These are phyloP conservation scores for Bovichtus variegatus DNA, from an alignment of 2,797 vertebrate genomes.

Conservation along the genomic window DNA sequence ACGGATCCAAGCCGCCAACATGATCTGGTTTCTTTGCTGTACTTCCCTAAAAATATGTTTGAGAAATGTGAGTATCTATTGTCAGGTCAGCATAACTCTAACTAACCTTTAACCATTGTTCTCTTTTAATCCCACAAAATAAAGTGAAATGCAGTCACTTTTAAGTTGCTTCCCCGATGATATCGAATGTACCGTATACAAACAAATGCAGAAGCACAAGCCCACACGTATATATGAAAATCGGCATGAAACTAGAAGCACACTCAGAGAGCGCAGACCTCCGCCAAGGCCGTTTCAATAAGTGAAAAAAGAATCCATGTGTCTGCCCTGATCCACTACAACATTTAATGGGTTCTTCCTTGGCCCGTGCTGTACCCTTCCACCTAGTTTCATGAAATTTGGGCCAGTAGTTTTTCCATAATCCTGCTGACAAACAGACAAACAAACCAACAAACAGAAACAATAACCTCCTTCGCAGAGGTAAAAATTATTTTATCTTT, in stretches of 20 bases:
- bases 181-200: neutral
- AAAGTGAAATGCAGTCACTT: neutral
- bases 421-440: too few relatives aligned
- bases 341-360: too few relatives aligned
- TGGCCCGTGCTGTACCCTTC: too few relatives aligned
- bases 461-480: too few relatives aligned
- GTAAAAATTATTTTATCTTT: neutral
- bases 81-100: neutral
- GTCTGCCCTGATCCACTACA: too few relatives aligned
- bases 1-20: neutral
- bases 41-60: neutral
- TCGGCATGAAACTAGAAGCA: too few relatives aligned
- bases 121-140: neutral
- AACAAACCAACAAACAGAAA: too few relatives aligned
- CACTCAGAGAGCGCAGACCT: too few relatives aligned
- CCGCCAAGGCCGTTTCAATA: too few relatives aligned
- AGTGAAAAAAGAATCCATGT: too few relatives aligned
- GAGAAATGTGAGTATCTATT: neutral
- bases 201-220: neutral
- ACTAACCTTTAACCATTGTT: neutral
- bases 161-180: neutral
- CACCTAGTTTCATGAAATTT: too few relatives aligned
- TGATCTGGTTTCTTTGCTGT: conserved; percentile 16
- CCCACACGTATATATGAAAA: neutral
- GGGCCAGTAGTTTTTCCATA: too few relatives aligned